Evolutionary conservation across 2,797 vertebrate genomes (phyloP).

Genomic region (Xenopus petersii): DNA sequence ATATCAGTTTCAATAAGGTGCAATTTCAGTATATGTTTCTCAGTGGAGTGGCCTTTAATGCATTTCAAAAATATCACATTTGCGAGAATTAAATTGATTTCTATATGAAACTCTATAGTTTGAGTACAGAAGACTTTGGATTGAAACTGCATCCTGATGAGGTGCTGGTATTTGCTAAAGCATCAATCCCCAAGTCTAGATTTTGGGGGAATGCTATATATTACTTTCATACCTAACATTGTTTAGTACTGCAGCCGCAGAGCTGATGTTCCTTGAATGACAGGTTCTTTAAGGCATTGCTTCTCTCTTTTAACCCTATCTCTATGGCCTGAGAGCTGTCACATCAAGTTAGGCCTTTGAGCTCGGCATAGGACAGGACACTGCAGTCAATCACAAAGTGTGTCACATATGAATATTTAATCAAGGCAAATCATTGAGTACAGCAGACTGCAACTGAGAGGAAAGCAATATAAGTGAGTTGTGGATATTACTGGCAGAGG

Average conservation of each 20-base stretch:
- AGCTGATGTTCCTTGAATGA: conserved; percentile 23
- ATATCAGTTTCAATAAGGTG: conserved; percentile 22
- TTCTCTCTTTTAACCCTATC: conserved; percentile 18
- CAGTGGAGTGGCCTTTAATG: conserved; percentile 35
- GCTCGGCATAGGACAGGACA: conserved; percentile 42
- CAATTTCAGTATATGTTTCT: conserved; percentile 25
- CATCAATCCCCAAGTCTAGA: conserved; percentile 6
- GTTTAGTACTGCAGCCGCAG: conserved; percentile 14
- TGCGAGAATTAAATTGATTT: conserved; percentile 40
- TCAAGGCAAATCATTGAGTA: conserved; percentile 46
- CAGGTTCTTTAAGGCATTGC: conserved; percentile 34
- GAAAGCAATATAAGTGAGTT: conserved; percentile 37
- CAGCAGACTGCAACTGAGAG: conserved; percentile 41
- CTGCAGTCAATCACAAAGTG: conserved; percentile 45
- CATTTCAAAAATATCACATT: conserved; percentile 45
- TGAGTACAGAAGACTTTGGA: conserved; percentile 19
- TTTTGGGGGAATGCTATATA: conserved; percentile 10
- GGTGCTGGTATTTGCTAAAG: conserved; percentile 10
- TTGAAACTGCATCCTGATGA: background rate
- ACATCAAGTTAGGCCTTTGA: conserved; percentile 46
- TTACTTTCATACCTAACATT: conserved; percentile 21
- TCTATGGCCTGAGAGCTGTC: conserved; percentile 44
- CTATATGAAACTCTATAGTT: conserved; percentile 5
- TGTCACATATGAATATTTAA: conserved; percentile 49
- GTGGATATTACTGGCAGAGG: conserved; percentile 31